Percentiles rank a stretch among this genome's conserved stretches.
Conservation (phyloP, 2,113 vertebrate genomes). For the Ceyx cyanopectus region DNA sequence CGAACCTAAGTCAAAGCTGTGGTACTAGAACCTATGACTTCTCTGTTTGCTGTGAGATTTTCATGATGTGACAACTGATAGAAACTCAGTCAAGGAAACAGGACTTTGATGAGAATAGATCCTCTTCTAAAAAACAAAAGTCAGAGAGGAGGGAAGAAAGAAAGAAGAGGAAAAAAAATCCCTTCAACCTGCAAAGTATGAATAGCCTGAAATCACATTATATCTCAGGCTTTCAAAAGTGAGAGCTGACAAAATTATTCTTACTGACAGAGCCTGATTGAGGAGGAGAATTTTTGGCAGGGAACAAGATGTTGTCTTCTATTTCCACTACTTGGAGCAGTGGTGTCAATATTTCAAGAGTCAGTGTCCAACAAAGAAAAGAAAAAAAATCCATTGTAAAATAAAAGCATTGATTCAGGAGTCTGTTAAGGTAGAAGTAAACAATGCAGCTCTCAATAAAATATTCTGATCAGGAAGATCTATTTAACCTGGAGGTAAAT, state of each 20-base stretch:
- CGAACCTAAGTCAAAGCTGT: not conserved
- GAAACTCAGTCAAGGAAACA: slow-evolving; percentile 16
- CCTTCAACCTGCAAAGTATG: slow-evolving; percentile 27
- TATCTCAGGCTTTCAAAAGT: slow-evolving; percentile 60
- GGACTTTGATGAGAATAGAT: not conserved
- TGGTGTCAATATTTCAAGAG: slow-evolving; percentile 65
- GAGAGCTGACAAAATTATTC: slow-evolving; percentile 52
- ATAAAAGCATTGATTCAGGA: slow-evolving; percentile 55
- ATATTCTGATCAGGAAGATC: not conserved
- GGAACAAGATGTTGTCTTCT: slow-evolving; percentile 48
- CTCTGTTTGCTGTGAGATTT: slow-evolving; percentile 13
- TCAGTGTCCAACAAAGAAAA: slow-evolving; percentile 39
- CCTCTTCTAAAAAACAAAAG: no score
- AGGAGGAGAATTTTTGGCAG: slow-evolving; percentile 61
- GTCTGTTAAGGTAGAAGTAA: slow-evolving; percentile 44
- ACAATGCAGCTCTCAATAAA: slow-evolving; percentile 45
- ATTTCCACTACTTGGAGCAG: slow-evolving; percentile 52
- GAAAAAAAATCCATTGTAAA: slow-evolving; percentile 35
- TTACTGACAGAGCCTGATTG: slow-evolving; percentile 55
- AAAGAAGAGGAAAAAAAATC: not conserved
- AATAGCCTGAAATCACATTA: slow-evolving; percentile 65
- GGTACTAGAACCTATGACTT: not conserved
- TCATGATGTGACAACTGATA: not conserved
- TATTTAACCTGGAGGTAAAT: slow-evolving; percentile 30
- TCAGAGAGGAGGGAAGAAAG: no score